Evolutionary conservation across 2,113 vertebrate species (phyloP).

Genomic region (Epinephelus fuscoguttatus): DNA sequence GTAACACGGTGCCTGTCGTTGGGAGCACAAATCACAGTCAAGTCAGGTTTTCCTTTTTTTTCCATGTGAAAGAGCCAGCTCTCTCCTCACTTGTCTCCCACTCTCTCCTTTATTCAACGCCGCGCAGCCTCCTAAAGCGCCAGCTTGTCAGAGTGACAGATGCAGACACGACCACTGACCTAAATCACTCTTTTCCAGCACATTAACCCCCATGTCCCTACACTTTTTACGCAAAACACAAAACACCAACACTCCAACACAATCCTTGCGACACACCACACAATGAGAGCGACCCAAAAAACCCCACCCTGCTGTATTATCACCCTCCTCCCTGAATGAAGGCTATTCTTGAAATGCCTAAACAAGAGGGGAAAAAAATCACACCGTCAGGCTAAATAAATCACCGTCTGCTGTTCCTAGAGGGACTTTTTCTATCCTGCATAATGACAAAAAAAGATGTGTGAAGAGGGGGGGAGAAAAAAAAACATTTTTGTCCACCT

Average conservation of each 20-base stretch:
- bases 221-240: slow-evolving; percentile 72
- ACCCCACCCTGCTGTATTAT: slow-evolving; percentile 37
- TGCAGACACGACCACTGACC: slow-evolving; percentile 80
- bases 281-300: slow-evolving; percentile 48
- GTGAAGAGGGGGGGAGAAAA: slow-evolving; percentile 13
- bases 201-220: slow-evolving; percentile 79
- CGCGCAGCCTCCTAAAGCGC: slow-evolving; percentile 61
- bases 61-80: slow-evolving; percentile 58
- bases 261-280: slow-evolving; percentile 43
- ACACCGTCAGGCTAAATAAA: slow-evolving; percentile 52
- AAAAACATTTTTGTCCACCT: slow-evolving; percentile 77
- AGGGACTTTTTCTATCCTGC: slow-evolving; percentile 41
- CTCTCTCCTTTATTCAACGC: slow-evolving; percentile 67
- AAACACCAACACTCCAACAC: slow-evolving; percentile 43
- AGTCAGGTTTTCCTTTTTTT: slow-evolving; percentile 65
- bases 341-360: slow-evolving; percentile 47
- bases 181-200: slow-evolving; percentile 85
- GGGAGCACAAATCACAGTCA: slow-evolving; percentile 70
- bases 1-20: slow-evolving; percentile 57
- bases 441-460: slow-evolving; percentile 27
- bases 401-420: slow-evolving; percentile 39
- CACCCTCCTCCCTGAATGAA: slow-evolving; percentile 28
- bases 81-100: slow-evolving; percentile 63
- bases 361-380: slow-evolving; percentile 28
- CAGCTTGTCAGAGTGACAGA: slow-evolving; percentile 79